Base-by-base conservation (phyloP, 2,113 vertebrate species). In the Hypomesus transpacificus region DNA sequence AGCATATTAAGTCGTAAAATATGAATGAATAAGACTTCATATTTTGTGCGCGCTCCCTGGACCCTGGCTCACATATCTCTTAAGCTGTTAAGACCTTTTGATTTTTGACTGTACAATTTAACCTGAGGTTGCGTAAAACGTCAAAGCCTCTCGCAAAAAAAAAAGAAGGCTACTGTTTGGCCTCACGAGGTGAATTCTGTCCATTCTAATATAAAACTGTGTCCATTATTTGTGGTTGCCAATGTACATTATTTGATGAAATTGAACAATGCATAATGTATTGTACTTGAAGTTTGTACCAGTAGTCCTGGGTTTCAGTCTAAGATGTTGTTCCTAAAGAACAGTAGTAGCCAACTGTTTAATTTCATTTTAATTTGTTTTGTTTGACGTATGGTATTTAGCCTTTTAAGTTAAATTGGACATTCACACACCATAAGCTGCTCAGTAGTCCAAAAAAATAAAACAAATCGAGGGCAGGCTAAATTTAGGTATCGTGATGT, bases 381-480 rank as follows among this genome's bases (percentile, higher is more conserved):
- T 6, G 14, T 16, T 21, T n/a, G 9, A 31, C 22, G 14, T n/a
- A 18, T 16, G 34, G 31, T 63, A 63, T 63, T 34, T 63, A 17
- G 39, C 39, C 54, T 56, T n/a, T 65, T n/a, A 65, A 50, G 31
- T 65, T 26, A 17, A 50, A 46, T 50, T 34, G 63, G 63, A 39
- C 39, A 20, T 65, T 50, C 18, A 50, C 34, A 65, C 63, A 13
- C 4, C 63, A 21, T 68, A 20, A n/a, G 50, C 17, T 68, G 66
- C 66, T 68, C 24, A 31, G 66, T 68, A 68, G 66, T n/a, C 66
- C 53, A 68, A 54, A 68, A 64, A 31, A 18, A 24, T 4, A 28
- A 39, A 52, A 28, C 8, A 63, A 31, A 31, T 61, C 24, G 5
- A 24, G 24, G 26, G 14, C 6, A 28, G 26, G 20, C 20, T 14